These are phyloP conservation scores for Drosophila emarginata DNA, from an alignment of 2,888 invertebrate genomes.

Conservation along the genomic window DNA sequence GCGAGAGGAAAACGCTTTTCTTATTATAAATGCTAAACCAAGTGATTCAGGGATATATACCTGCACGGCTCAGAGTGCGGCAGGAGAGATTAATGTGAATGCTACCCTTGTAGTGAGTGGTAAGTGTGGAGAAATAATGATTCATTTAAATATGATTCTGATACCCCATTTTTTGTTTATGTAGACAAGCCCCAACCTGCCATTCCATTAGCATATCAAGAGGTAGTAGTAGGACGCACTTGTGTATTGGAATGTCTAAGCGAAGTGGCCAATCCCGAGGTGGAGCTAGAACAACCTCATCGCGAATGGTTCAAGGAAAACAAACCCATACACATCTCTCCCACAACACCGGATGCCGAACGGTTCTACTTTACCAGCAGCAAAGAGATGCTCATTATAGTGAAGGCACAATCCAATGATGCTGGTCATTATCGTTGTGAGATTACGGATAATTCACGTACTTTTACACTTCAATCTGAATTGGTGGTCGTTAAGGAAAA, in stretches of 20 bases:
- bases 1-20: constrained; percentile 94
- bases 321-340: constrained; percentile 84
- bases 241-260: constrained; percentile 91
- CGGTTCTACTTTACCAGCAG: constrained; percentile 94
- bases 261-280: constrained; percentile 88
- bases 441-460: constrained; percentile 87
- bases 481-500: constrained; percentile 75
- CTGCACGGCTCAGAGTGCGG: constrained; percentile 95
- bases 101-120: constrained; percentile 90
- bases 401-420: constrained; percentile 90
- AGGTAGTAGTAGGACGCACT: constrained; percentile 90
- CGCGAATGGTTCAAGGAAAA: constrained; percentile 92
- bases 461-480: constrained; percentile 71
- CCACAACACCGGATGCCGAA: constrained; percentile 82
- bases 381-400: constrained; percentile 93
- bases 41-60: constrained; percentile 96
- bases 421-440: constrained; percentile 95
- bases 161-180: not conserved
- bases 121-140: constrained; percentile 41
- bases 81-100: constrained; percentile 93
- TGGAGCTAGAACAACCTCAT: constrained; percentile 84
- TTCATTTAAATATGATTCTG: not conserved
- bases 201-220: constrained; percentile 87
- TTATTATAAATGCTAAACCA: constrained; percentile 94
- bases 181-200: constrained; percentile 92